These are phyloP conservation scores for Lepeophtheirus nordmannii DNA, from an alignment of 2,888 invertebrate genomes.

Conservation along the genomic window DNA sequence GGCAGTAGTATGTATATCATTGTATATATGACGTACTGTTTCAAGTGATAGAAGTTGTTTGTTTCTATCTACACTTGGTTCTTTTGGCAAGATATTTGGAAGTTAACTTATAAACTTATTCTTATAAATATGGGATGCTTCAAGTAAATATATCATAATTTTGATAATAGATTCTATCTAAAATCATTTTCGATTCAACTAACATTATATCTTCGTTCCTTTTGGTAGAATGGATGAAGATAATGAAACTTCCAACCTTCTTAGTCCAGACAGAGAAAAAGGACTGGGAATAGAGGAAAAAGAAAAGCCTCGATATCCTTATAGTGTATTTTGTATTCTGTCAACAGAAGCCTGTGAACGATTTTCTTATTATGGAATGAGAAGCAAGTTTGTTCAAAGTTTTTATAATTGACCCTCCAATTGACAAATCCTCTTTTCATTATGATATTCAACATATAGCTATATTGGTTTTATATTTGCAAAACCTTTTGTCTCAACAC, in stretches of 20 bases:
- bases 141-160: background rate
- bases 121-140: background rate
- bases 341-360: constrained; percentile 95
- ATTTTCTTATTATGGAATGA: constrained; percentile 92
- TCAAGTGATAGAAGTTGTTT: too few relatives aligned
- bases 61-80: too few relatives aligned
- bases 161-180: too few relatives aligned
- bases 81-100: too few relatives aligned
- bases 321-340: constrained; percentile 76
- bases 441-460: constrained; percentile 48
- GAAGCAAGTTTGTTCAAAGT: constrained; percentile 40
- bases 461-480: constrained; percentile 75
- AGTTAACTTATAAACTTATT: too few relatives aligned
- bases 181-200: too few relatives aligned
- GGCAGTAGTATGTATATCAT: too few relatives aligned
- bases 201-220: too few relatives aligned
- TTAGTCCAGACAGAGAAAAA: background rate
- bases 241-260: background rate
- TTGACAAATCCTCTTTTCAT: too few relatives aligned
- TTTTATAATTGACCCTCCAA: background rate
- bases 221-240: background rate
- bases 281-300: constrained; percentile 25
- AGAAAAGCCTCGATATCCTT: constrained; percentile 47
- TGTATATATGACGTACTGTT: too few relatives aligned
- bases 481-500: constrained; percentile 45